A percentile compares a stretch with the other conserved stretches of the same genome.
phyloP scores from a whole-genome alignment of 2,888 invertebrate species.

The Hirtodrosophila confusa region DNA sequence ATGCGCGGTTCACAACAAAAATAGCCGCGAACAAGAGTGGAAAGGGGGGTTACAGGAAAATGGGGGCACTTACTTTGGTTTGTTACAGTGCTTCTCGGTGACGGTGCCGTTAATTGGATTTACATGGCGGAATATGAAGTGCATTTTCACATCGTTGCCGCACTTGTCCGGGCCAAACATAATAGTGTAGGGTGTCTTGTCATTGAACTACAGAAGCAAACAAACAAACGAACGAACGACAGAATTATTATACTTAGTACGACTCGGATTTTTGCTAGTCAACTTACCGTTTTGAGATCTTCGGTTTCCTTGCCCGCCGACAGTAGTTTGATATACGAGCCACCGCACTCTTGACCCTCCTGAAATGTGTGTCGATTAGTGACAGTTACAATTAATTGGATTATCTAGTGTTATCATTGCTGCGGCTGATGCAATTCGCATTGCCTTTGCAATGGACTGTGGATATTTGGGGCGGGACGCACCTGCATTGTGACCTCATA shows the following conservation, averaged over 20 bases:
- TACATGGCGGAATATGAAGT: slow-evolving; percentile 96
- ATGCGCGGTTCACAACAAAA: too few species aligned
- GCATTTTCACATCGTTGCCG: slow-evolving; percentile 96
- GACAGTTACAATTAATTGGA: slow-evolving; percentile 72
- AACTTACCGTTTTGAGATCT: slow-evolving; percentile 87
- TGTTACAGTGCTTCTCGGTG: slow-evolving; percentile 98
- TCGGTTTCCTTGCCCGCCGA: slow-evolving; percentile 88
- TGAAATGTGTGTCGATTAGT: slow-evolving; percentile 83
- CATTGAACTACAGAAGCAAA: slow-evolving; percentile 88
- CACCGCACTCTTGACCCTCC: slow-evolving; percentile 99
- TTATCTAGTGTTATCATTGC: slow-evolving; percentile 25
- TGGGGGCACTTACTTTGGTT: slow-evolving; percentile 87
- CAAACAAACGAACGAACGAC: slow-evolving; percentile 4
- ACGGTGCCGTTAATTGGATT: slow-evolving; percentile 96
- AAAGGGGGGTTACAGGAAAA: not conserved
- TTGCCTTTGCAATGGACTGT: slow-evolving; percentile 6
- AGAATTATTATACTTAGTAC: slow-evolving; percentile 15
- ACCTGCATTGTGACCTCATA: slow-evolving; percentile 95
- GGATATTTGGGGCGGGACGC: slow-evolving; percentile 22
- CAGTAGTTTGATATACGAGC: slow-evolving; percentile 97
- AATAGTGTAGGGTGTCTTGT: slow-evolving; percentile 98
- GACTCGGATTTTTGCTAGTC: too few species aligned
- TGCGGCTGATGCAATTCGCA: slow-evolving; percentile 1
- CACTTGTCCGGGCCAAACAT: slow-evolving; percentile 99
- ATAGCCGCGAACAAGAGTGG: not conserved